These are phyloP conservation scores for Lamproptera curius DNA, from an alignment of 2,888 invertebrate genomes.

Conservation along the genomic window DNA sequence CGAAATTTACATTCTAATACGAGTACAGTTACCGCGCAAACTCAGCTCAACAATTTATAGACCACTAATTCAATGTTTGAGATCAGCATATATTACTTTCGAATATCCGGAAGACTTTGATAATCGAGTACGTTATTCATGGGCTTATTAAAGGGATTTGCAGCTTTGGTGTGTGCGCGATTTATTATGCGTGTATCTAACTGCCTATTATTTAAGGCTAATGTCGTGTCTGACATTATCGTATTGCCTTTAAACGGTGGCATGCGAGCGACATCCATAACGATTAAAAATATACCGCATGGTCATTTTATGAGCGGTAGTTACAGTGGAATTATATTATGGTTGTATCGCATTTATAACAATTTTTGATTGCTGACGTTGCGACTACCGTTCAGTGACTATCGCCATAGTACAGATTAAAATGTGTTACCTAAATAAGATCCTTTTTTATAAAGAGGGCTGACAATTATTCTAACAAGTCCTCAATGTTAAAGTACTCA, in stretches of 20 bases:
- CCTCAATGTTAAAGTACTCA: no score
- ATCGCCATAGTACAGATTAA: no score
- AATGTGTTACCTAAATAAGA: background rate
- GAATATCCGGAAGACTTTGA: slow-evolving; percentile 18
- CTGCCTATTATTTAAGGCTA: slow-evolving; percentile 18
- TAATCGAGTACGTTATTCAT: slow-evolving; percentile 19
- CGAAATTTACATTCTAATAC: no score
- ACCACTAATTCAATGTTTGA: slow-evolving; percentile 7
- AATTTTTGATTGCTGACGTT: no score
- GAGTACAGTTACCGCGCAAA: background rate
- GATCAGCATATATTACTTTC: slow-evolving; percentile 14
- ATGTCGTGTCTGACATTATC: slow-evolving; percentile 20
- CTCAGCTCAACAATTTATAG: background rate
- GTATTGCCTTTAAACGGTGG: slow-evolving; percentile 17
- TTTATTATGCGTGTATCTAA: slow-evolving; percentile 20
- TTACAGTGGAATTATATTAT: no score
- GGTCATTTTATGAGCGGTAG: background rate
- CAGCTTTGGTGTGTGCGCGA: slow-evolving; percentile 20
- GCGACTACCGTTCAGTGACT: no score
- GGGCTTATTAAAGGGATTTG: slow-evolving; percentile 21
- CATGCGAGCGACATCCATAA: slow-evolving; percentile 13
- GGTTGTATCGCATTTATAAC: no score
- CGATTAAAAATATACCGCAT: slow-evolving; percentile 16
- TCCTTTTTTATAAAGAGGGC: background rate
- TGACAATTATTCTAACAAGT: no score